Evolutionary conservation across 2,888 invertebrate genomes (phyloP), one percentile per base, ranked within the genome.

Genomic region (Calliphora vomitoria): DNA sequence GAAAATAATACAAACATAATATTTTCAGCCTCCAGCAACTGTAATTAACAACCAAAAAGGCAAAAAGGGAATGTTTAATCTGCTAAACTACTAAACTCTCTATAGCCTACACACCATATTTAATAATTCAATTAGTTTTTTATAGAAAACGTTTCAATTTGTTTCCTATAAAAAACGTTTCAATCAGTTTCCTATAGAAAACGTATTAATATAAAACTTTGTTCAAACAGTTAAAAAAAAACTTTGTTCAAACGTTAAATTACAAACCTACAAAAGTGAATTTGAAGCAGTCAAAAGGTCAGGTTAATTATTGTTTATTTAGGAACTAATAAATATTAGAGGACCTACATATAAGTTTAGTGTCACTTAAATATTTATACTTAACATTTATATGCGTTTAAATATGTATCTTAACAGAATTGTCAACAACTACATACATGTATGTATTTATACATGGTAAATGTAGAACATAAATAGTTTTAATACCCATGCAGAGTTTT

Each of bases 11-110:
- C 90, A 60, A 90, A 89, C 55, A 92, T 91, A 84, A 91, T 91
- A 82, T 83, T 76, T 53, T 85, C 92, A 79, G 72, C 79, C 35
- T 87, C 90, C 81, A 91, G 89, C 74, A 91, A 90, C 84, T 91
- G 92, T 89, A 93, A 93, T 91, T 93, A 93, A 91, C 92, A 93
- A 88, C 90, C 92, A 92, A 92, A 92, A 92, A 93, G 93, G 93
- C 92, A 92, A 90, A 92, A 91, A 92, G 91, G 91, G 92, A 92
- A 89, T 91, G 89, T 89, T 92, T 91, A 92, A 90, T 85, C 89
- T 74, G 87, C 89, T 88, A 78, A 10, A 72, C 64, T 68, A 58
- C n/a, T 64, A 71, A 71, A 44, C 62, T 68, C 60, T 11, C 50
- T 75, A 66, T 66, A 81, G 85, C 76, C 85, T 76, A 44, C 15